Evolutionary conservation across 2,888 invertebrate genomes (phyloP).

Genomic region (Drosophila testacea): DNA sequence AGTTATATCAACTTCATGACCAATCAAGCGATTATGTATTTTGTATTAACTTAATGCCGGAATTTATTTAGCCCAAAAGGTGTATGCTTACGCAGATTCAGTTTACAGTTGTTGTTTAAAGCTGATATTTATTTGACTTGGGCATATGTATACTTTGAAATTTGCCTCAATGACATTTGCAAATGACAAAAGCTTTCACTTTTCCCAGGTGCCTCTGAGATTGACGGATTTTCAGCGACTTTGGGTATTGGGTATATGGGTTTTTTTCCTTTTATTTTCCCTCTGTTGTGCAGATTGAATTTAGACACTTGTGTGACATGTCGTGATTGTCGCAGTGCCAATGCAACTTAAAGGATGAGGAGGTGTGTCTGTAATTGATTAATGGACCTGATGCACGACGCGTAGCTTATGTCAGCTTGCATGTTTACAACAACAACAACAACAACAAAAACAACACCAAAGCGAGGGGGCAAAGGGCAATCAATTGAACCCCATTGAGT

Average conservation of each 20-base stretch:
- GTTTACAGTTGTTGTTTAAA: slow-evolving; percentile 23
- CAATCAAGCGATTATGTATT: neutral
- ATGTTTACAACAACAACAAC: slow-evolving; percentile 48
- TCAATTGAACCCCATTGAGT: slow-evolving; percentile 63
- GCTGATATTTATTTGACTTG: slow-evolving; percentile 29
- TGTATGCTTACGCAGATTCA: slow-evolving; percentile 1
- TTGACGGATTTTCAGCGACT: slow-evolving; percentile 43
- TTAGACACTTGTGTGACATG: slow-evolving; percentile 62
- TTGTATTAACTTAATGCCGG: neutral
- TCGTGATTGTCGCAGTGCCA: slow-evolving; percentile 54
- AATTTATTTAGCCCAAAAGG: slow-evolving; percentile 13
- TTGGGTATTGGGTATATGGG: neutral
- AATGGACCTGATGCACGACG: slow-evolving; percentile 74
- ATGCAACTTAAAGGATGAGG: slow-evolving; percentile 3
- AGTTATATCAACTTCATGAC: slow-evolving; percentile 26
- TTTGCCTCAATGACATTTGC: slow-evolving; percentile 34
- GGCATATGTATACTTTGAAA: slow-evolving; percentile 10
- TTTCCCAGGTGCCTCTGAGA: slow-evolving; percentile 43
- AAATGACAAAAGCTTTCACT: slow-evolving; percentile 23
- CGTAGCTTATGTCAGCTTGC: slow-evolving; percentile 69
- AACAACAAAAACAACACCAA: neutral
- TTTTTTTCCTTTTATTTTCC: neutral
- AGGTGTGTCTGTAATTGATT: slow-evolving; percentile 80
- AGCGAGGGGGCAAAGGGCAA: slow-evolving; percentile 41
- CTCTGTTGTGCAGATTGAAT: slow-evolving; percentile 47